Evolutionary conservation across 2,888 invertebrate species (phyloP).

Genomic region (Callosobruchus maculatus): DNA sequence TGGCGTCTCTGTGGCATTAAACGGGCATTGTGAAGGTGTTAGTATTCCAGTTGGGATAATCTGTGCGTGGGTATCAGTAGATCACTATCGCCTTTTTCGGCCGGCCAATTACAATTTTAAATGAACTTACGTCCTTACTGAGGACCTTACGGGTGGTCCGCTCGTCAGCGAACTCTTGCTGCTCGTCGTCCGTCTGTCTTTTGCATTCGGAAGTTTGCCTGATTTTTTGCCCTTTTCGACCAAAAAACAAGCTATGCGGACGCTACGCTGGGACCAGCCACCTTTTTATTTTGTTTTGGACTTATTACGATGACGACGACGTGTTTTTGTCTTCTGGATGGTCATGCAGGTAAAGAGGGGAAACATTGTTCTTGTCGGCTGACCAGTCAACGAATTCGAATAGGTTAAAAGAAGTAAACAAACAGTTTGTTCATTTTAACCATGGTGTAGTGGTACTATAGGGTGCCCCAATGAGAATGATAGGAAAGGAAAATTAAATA

Average conservation of each 20-base stretch:
- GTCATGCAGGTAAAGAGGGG: no score
- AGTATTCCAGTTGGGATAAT: constrained; percentile 5
- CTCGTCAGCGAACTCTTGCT: neutral
- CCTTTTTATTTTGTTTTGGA: neutral
- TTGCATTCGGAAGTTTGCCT: neutral
- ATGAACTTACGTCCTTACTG: constrained; percentile 13
- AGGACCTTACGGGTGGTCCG: constrained; percentile 16
- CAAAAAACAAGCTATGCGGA: neutral
- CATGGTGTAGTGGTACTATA: no score
- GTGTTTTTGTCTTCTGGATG: no score
- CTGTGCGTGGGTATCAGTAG: constrained; percentile 12
- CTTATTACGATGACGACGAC: no score
- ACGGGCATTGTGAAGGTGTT: neutral
- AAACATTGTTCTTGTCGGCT: no score
- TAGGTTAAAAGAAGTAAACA: no score
- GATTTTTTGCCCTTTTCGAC: neutral
- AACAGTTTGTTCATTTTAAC: no score
- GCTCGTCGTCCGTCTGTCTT: neutral
- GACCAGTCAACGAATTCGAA: no score
- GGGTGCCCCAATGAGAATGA: no score
- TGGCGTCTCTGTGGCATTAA: neutral
- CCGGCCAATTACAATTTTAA: constrained; percentile 22
- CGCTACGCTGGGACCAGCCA: neutral
- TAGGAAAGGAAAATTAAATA: no score
- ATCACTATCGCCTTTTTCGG: constrained; percentile 16